Base-by-base conservation (phyloP, 2,113 vertebrate genomes). In the Illadopsis cleaveri region DNA sequence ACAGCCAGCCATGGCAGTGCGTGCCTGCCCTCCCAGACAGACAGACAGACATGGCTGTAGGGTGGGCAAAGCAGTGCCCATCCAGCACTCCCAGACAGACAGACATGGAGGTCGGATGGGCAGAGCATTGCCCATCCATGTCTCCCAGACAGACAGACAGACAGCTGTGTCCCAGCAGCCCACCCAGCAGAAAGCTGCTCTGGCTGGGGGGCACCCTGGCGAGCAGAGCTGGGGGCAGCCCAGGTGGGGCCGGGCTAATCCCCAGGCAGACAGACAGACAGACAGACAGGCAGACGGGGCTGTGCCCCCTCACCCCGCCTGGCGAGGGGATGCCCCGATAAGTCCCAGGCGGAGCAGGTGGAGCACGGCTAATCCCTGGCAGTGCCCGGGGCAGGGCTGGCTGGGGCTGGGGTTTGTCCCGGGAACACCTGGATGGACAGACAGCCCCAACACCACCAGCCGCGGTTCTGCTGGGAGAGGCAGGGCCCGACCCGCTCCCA, bases 221-320 rank as follows among this genome's bases (percentile, higher is more conserved):
- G 83, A 81, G 79, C 28, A 22, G 79, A 77, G 66, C 66, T 10
- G n/a, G n/a, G 61, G 77, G 6, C 86, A 58, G 51, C 73, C 78
- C 81, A 51, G 84, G 84, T 62, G 82, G 79, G 90, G 30, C 50
- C 45, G 3, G 53, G 70, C 79, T 95, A 94, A 96, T 95, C 92
- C 94, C 33, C 42, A 22, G 42, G 1, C 68, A 89, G 94, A 16
- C 86, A 86, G 89, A 71, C 85, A 54, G 93, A 60, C 80, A 62
- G 85, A 45, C 82, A 35, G 61, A 11, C 76, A 47, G 79, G 8
- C 64, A 72, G 91, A 82, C 24, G 21, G 61, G 58, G 38, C 88
- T 5, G 3, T 56, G 78, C 14, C 50, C 84, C 0, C 89, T 92
- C 82, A 31, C 30, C 60, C 82, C 2, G 7, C 75, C 80, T 38